phyloP scores from a whole-genome alignment of 2,888 invertebrate genomes.

The Theristus sp. region DNA sequence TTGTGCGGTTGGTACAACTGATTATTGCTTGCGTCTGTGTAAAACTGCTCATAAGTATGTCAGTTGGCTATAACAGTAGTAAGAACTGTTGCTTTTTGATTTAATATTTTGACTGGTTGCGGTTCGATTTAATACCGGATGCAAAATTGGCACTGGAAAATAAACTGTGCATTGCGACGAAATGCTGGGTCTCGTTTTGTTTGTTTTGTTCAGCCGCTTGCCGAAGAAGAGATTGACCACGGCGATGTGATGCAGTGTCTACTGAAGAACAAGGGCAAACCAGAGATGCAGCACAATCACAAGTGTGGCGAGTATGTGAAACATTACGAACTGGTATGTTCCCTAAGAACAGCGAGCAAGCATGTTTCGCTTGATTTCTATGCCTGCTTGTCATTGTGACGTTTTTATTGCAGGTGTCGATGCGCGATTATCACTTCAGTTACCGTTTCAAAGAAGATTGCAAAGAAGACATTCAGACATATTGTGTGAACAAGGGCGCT shows the following conservation, averaged over 20 bases:
- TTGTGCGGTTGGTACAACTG: constrained; percentile 41
- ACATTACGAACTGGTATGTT: constrained; percentile 63
- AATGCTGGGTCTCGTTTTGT: too few relatives aligned
- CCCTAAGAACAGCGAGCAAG: constrained; percentile 4
- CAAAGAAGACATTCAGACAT: constrained; percentile 41
- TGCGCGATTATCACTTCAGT: constrained; percentile 80
- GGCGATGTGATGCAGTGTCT: constrained; percentile 85
- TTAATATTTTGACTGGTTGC: too few relatives aligned
- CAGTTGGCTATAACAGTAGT: too few relatives aligned
- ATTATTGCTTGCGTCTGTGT: too few relatives aligned
- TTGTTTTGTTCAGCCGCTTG: constrained; percentile 6
- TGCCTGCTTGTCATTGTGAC: not conserved
- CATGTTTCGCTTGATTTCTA: too few relatives aligned
- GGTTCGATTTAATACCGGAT: too few relatives aligned
- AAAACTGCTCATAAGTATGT: too few relatives aligned
- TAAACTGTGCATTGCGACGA: too few relatives aligned
- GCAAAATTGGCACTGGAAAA: too few relatives aligned
- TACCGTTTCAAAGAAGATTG: constrained; percentile 87
- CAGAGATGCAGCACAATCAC: constrained; percentile 49
- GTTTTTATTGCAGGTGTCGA: constrained; percentile 42
- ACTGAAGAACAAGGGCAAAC: constrained; percentile 70
- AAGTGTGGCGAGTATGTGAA: constrained; percentile 84
- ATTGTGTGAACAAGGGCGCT: constrained; percentile 31
- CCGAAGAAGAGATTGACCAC: constrained; percentile 42
- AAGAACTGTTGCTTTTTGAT: too few relatives aligned